phyloP scores from a whole-genome alignment of 1,140 invertebrate species.

The Atta cephalotes region DNA sequence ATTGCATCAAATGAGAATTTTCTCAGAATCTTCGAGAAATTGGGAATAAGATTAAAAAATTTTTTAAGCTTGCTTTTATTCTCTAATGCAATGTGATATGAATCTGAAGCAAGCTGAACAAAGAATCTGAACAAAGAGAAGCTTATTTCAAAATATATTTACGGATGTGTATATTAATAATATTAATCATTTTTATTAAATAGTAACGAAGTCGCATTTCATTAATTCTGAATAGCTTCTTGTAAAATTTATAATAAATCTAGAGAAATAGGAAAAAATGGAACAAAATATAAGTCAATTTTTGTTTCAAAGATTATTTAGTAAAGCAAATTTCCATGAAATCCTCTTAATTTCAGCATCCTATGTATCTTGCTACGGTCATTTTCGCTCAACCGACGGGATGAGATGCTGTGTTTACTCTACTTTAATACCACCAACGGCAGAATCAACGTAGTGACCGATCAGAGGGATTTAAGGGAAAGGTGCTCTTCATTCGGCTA shows the following conservation, averaged over 20 bases:
- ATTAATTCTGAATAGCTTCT: not conserved
- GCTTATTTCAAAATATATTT: not conserved
- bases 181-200: not conserved
- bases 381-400: slow-evolving; percentile 14
- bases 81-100: not conserved
- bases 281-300: not conserved
- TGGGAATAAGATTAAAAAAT: not conserved
- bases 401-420: slow-evolving; percentile 21
- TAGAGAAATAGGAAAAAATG: not conserved
- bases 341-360: slow-evolving; percentile 25
- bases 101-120: not conserved
- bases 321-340: not conserved
- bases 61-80: not conserved
- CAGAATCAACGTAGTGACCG: not conserved
- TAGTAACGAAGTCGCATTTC: not conserved
- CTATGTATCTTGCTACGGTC: slow-evolving; percentile 5
- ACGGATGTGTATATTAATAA: not conserved
- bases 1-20: too few species aligned
- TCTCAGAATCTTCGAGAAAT: not conserved
- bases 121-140: not conserved
- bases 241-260: not conserved
- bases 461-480: slow-evolving; percentile 27
- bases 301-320: not conserved
- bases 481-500: not conserved
- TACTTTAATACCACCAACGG: slow-evolving; percentile 14